These are phyloP conservation scores for Phoeniculus purpureus DNA, from an alignment of 2,797 vertebrate species.

Conservation along the genomic window DNA sequence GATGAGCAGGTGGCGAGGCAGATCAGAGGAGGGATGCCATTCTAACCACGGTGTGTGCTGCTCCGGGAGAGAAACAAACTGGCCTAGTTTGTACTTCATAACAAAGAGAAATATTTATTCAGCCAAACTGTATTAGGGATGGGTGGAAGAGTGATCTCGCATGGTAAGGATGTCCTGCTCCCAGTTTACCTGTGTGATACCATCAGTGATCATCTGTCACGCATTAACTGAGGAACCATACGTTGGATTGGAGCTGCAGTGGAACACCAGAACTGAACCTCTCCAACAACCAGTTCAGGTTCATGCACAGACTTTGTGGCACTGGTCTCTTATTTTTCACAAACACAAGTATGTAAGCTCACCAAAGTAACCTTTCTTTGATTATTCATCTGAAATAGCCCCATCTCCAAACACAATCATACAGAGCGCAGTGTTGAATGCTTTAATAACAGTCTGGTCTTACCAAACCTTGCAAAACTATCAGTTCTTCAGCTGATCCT, in stretches of 20 bases:
- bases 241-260: slow-evolving; percentile 33
- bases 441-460: slow-evolving; percentile 1
- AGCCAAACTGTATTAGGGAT: slow-evolving; percentile 46
- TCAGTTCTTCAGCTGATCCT: slow-evolving; percentile 12
- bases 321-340: background rate
- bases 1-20: slow-evolving; percentile 86
- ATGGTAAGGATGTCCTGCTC: slow-evolving; percentile 7
- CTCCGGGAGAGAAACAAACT: slow-evolving; percentile 44
- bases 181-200: rapidly evolving
- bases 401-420: background rate
- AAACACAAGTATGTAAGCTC: background rate
- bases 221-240: slow-evolving; percentile 12
- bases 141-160: slow-evolving; percentile 28
- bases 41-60: slow-evolving; percentile 71
- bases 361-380: background rate
- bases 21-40: slow-evolving; percentile 83
- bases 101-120: slow-evolving; percentile 48
- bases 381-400: background rate
- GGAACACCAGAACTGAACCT: background rate
- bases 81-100: slow-evolving; percentile 15
- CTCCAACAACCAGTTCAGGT: slow-evolving; percentile 19
- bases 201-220: background rate
- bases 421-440: background rate
- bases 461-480: slow-evolving; percentile 22
- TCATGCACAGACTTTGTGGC: slow-evolving; percentile 18